A percentile compares a stretch with the other conserved stretches of the same genome.
Conservation (phyloP, 2,797 vertebrate species). For the Pelodytes ibericus region DNA sequence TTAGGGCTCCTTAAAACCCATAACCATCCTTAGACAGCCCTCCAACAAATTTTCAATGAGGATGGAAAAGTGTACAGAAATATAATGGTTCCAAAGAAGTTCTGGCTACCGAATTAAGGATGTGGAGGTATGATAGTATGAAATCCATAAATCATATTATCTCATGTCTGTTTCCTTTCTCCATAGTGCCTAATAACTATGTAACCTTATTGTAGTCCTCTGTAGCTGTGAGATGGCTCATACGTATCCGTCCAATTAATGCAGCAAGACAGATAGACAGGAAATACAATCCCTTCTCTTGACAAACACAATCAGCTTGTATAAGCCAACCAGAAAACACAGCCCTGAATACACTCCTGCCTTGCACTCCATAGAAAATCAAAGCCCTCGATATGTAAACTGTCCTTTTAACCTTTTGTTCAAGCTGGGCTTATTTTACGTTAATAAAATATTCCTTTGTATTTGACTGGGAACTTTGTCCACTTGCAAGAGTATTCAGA, state of each 20-base stretch:
- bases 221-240: not conserved
- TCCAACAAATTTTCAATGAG: too few relatives aligned
- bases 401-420: conserved; percentile 26
- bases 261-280: conserved; percentile 50
- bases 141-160: too few relatives aligned
- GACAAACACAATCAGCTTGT: conserved; percentile 27
- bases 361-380: conserved; percentile 21
- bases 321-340: conserved; percentile 15
- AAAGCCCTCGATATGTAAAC: not conserved
- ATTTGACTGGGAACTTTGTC: conserved; percentile 30
- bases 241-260: conserved; percentile 40
- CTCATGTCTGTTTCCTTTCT: too few relatives aligned
- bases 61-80: too few relatives aligned
- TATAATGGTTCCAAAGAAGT: too few relatives aligned
- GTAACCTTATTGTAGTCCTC: too few relatives aligned
- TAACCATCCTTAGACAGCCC: too few relatives aligned
- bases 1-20: too few relatives aligned
- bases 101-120: too few relatives aligned
- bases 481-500: conserved; percentile 22
- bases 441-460: not conserved
- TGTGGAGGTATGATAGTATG: too few relatives aligned
- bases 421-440: conserved; percentile 25
- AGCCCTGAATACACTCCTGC: conserved; percentile 23
- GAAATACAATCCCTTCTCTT: conserved; percentile 38
- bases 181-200: too few relatives aligned